Base-by-base conservation (phyloP, 2,113 vertebrate genomes). In the Sminthopsis crassicaudata region DNA sequence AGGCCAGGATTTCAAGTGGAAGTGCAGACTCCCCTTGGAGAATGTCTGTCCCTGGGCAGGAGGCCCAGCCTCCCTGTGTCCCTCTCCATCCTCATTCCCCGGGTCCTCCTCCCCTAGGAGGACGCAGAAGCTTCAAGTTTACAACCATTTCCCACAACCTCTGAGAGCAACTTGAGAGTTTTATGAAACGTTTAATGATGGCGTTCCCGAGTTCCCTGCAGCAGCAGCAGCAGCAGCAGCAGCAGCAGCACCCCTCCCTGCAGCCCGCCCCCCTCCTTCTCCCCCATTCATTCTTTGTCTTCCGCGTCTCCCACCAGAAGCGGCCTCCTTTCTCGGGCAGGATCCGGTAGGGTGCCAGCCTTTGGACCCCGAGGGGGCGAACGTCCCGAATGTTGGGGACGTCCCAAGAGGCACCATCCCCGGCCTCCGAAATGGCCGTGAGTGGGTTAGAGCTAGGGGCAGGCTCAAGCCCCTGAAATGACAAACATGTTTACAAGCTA, bases 401-500 rank as follows among this genome's bases (percentile, higher is more conserved):
- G 36, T 42, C 93, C 4, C 54, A 90, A 67, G 53, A 52, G 91
- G n/a, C 30, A 53, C 92, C 30, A 27, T 91, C 90, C 26, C 5
- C 0, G 24, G 46, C 30, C 92, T 91, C 46, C 84, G 11, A 84
- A 89, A 84, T 90, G 91, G 91, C 51, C 89, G 2, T 93, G 96
- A 97, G 97, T 97, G 96, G 97, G 97, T 95, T 94, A 94, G 96
- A 91, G 95, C 90, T 91, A 93, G 91, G 96, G 95, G 48, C 92
- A 96, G 96, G 95, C 94, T 89, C 53, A 51, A 94, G 95, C 97
- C 98, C 97, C 94, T 94, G 93, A 98, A 98, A 97, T 95, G 97
- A 96, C 98, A 97, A 98, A 97, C 98, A 98, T 98, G 98, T 98
- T 97, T 98, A 97, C 97, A 84, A 94, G 97, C 98, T 98, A 98